Evolutionary conservation across 2,797 vertebrate genomes (phyloP), one percentile per base, ranked within the genome.

Genomic region (Lates japonicus): DNA sequence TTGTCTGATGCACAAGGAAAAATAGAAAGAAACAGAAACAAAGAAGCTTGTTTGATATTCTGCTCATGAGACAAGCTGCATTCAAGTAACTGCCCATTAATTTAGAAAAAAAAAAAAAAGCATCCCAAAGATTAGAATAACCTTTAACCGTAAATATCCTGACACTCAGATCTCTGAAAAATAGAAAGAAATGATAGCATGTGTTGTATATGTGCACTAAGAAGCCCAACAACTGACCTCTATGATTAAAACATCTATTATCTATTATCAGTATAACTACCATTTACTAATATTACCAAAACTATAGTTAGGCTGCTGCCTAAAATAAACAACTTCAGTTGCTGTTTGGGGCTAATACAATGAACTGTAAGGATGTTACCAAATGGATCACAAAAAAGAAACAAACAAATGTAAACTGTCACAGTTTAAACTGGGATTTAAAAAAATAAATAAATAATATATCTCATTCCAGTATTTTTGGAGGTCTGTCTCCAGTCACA

Each of bases 31-130:
- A 35, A 58, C 25, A 29, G 25, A 12, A 52, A 75, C 19, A 44
- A 57, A 51, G 8, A 69, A n/a, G 37, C 17, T 61, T 52, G 52
- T 17, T 48, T 37, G 52, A 9, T 58, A 59, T 68, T 76, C 8
- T 77, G 37, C 61, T 72, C 16, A n/a, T 37, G 49, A 69, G 20
- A 29, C 80, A 75, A 68, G 25, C 25, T 61, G 49, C 11, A 58
- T 65, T 80, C 25, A 70, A 77, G 14, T 25, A 66, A 37, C 49
- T 31, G 48, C 25, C 33, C 8, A 39, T 76, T 67, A 48, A 84
- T 19, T 29, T 29, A 29, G 2, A 2, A 29, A 29, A 29, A 29
- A 29, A 29, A 29, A 29, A 29, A 29, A 29, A n/a, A 59, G 4
- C 22, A 42, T 76, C 29, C 51, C 48, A 19, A 37, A 49, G 29